Evolutionary conservation across 92 coral and sea anemone genomes (phyloP).

Genomic region (Umimayanthus chanpuru): DNA sequence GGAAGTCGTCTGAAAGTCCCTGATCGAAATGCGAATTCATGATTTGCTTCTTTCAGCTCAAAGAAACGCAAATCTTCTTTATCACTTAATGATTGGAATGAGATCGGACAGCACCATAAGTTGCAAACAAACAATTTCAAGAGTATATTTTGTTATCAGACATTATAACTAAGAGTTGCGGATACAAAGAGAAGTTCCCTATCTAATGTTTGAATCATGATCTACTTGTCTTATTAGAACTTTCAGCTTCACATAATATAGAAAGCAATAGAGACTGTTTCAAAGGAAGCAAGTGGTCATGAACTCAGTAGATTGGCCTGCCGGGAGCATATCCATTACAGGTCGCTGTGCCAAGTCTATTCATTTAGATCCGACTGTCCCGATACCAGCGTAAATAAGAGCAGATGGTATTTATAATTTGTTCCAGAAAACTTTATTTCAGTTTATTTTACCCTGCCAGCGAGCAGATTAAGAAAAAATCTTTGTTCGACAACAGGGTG

Average conservation of each 20-base stretch:
- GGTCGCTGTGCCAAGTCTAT: constrained; percentile 13
- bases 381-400: background rate
- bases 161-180: background rate
- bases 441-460: background rate
- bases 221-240: no score
- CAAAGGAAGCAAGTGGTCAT: background rate
- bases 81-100: background rate
- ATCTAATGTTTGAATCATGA: no score
- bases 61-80: background rate
- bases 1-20: no score
- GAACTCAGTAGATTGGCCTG: background rate
- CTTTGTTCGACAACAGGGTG: no score
- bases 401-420: background rate
- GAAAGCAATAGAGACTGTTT: background rate
- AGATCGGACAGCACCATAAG: background rate
- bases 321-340: background rate
- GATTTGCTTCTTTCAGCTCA: background rate
- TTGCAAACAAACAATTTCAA: no score
- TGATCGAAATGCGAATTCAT: background rate
- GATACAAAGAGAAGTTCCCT: background rate
- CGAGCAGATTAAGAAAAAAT: background rate
- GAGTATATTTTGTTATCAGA: background rate
- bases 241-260: background rate
- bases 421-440: background rate
- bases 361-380: constrained; percentile 1